Base-by-base conservation (phyloP, 2,113 vertebrate genomes). In the Larimichthys polyactis region DNA sequence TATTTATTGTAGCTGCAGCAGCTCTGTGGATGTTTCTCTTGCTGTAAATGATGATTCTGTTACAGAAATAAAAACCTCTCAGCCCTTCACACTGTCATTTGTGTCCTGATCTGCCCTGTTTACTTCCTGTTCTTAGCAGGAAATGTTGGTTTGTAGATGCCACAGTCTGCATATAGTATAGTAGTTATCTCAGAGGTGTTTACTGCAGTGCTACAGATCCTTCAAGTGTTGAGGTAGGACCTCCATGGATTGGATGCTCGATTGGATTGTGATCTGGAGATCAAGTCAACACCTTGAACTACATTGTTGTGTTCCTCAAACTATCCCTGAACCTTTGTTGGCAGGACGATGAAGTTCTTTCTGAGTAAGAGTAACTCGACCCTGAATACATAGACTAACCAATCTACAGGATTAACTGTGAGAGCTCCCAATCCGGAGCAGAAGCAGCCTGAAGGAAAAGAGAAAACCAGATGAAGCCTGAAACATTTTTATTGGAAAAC, bases 51-150 rank as follows among this genome's bases (percentile, higher is more conserved):
- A 83, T 24, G 71, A 83, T 24, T 79, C 90, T 93, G 88, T 92
- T 88, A 89, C 88, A 75, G 69, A 86, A 92, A 90, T 92, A 90
- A 91, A 88, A 84, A 44, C 43, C 57, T 71, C 57, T 72, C 19
- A 68, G 62, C 63, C 43, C 67, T 58, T 63, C 3, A 48, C 2
- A 24, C 27, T 10, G 40, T 64, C 11, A 0, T 20, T 59, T 22
- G 20, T 4, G 43, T 44, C 11, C 43, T 11, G 9, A 22, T 36
- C 9, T 29, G 2, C 22, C 40, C n/a, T 16, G 20, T 16, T 40
- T 20, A 9, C 24, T 17, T 17, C 27, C 27, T 57, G 11, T 27
- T 24, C 12, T 29, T 8, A 27, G 22, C 6, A 29, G 24, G 57
- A 17, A 32, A 2, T 14, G 27, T 17, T 59, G 27, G 58, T 58